These are phyloP conservation scores for Aleiodes alternator DNA, from an alignment of 2,888 invertebrate genomes.

Conservation along the genomic window DNA sequence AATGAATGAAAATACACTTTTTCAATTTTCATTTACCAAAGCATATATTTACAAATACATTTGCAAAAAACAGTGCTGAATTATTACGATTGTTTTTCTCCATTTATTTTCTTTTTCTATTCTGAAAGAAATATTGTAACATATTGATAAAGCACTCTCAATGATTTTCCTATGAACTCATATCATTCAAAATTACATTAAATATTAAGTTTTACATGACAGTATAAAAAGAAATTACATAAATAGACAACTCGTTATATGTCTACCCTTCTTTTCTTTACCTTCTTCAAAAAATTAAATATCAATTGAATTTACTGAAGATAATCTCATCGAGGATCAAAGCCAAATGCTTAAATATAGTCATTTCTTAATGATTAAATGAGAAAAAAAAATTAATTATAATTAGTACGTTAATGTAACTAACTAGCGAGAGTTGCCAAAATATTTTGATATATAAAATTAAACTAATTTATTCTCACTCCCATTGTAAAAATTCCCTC, in stretches of 20 bases:
- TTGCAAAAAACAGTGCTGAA: slow-evolving; percentile 63
- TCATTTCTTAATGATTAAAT: neutral
- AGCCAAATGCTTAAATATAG: slow-evolving; percentile 8
- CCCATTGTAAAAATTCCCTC: neutral
- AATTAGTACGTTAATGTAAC: slow-evolving; percentile 5
- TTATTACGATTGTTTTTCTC: slow-evolving; percentile 57
- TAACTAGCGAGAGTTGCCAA: slow-evolving; percentile 11
- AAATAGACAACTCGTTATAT: slow-evolving; percentile 17
- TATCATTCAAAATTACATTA: slow-evolving; percentile 38
- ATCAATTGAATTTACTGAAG: slow-evolving; percentile 7
- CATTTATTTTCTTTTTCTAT: slow-evolving; percentile 52
- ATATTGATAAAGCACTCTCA: slow-evolving; percentile 24
- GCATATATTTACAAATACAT: slow-evolving; percentile 70
- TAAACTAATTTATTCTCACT: slow-evolving; percentile 19
- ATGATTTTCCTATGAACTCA: slow-evolving; percentile 33
- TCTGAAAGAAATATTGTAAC: slow-evolving; percentile 36
- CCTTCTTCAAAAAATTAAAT: neutral
- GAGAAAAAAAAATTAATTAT: slow-evolving; percentile 1
- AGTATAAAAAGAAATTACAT: slow-evolving; percentile 40
- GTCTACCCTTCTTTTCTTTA: too few relatives aligned
- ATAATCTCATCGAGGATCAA: neutral
- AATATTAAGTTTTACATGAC: slow-evolving; percentile 37
- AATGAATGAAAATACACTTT: neutral
- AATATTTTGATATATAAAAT: slow-evolving; percentile 26
- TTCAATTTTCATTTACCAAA: slow-evolving; percentile 66